Evolutionary conservation across 2,888 invertebrate species (phyloP).

Genomic region (Blomia tropicalis): DNA sequence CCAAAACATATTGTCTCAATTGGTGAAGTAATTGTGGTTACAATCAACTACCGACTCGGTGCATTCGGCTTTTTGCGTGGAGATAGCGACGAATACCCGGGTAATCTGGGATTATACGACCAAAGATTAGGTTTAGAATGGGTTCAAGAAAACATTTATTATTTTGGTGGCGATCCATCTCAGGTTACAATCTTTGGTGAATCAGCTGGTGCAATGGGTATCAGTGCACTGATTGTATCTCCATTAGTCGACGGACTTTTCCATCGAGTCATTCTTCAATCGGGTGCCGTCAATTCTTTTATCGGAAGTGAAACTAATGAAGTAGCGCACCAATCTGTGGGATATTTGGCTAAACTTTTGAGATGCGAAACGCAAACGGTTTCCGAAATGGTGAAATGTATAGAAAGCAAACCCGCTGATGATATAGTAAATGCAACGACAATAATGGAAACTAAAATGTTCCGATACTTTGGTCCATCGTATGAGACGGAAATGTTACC

Average conservation of each 20-base stretch:
- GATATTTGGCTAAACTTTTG: not conserved
- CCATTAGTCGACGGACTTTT: not conserved
- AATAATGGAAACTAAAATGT: not conserved
- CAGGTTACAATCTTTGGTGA: not conserved
- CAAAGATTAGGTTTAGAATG: not conserved
- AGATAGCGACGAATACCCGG: conserved; percentile 1
- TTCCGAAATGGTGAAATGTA: not conserved
- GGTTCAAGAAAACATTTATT: not conserved
- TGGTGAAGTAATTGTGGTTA: not conserved
- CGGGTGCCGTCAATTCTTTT: not conserved
- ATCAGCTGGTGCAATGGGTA: not conserved
- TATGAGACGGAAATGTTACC: not conserved
- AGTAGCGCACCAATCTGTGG: not conserved
- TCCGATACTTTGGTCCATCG: not conserved
- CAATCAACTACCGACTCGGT: conserved; percentile 2
- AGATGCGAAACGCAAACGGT: not conserved
- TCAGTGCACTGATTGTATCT: not conserved
- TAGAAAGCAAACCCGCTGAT: not conserved
- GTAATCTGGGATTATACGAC: conserved; percentile 5
- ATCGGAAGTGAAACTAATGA: not conserved
- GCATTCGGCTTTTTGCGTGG: not conserved
- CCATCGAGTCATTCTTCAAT: not conserved
- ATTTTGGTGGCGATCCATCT: not conserved
- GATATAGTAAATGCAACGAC: not conserved
- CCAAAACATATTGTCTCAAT: not conserved